Evolutionary conservation across 1,140 invertebrate species (phyloP).

Genomic region (Dendroctonus valens): DNA sequence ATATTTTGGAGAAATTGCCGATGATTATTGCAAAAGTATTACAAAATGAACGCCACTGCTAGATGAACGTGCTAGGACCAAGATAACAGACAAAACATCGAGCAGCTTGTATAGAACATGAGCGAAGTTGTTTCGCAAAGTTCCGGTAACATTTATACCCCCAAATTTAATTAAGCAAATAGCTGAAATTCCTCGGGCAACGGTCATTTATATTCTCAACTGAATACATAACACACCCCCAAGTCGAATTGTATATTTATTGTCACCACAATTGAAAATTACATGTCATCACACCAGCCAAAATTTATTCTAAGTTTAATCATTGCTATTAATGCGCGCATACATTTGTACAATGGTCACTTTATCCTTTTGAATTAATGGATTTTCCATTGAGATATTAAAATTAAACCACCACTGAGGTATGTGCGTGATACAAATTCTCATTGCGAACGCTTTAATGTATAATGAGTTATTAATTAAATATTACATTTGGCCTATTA

Average conservation of each 20-base stretch:
- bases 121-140: slow-evolving; percentile 32
- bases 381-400: slow-evolving; percentile 20
- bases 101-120: slow-evolving; percentile 11
- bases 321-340: slow-evolving; percentile 22
- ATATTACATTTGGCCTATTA: too few species aligned
- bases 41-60: not conserved
- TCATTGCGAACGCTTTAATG: too few species aligned
- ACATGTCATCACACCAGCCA: slow-evolving; percentile 35
- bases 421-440: too few species aligned
- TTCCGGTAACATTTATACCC: slow-evolving; percentile 44
- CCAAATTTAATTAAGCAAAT: slow-evolving; percentile 46
- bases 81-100: slow-evolving; percentile 22
- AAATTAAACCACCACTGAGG: not conserved
- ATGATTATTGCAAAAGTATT: not conserved
- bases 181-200: slow-evolving; percentile 45
- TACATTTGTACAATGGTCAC: slow-evolving; percentile 30
- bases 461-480: too few species aligned
- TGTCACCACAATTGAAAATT: slow-evolving; percentile 36
- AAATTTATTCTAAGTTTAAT: slow-evolving; percentile 37
- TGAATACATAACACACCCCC: slow-evolving; percentile 43
- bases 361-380: slow-evolving; percentile 23
- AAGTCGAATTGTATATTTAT: slow-evolving; percentile 40
- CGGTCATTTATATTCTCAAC: slow-evolving; percentile 45
- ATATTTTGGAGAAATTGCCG: too few species aligned
- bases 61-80: not conserved